Evolutionary conservation across 2,113 vertebrate species (phyloP).

Genomic region (Lagenorhynchus albirostris): DNA sequence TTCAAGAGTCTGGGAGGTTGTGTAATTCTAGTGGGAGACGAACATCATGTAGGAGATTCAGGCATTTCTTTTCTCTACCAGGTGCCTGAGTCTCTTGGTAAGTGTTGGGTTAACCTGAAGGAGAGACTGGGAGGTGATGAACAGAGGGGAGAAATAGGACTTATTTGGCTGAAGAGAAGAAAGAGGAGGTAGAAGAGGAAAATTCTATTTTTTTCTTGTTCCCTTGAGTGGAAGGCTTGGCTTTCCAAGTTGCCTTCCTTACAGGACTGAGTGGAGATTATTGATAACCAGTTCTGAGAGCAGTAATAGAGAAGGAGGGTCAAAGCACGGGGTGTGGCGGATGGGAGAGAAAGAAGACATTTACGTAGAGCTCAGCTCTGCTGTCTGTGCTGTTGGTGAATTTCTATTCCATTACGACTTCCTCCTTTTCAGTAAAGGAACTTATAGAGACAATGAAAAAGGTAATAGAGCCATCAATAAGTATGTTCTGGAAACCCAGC

Average conservation of each 20-base stretch:
- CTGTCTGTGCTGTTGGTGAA: neutral
- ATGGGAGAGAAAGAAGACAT: neutral
- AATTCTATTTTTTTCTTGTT: neutral
- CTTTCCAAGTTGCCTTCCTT: neutral
- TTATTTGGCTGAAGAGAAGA: neutral
- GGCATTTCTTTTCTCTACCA: neutral
- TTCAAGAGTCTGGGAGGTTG: neutral
- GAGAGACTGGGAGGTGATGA: neutral
- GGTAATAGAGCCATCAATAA: constrained; percentile 22
- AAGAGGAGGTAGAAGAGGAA: neutral
- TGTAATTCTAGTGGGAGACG: neutral
- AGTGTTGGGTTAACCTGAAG: neutral
- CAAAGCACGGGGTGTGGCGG: neutral
- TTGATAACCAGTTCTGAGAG: neutral
- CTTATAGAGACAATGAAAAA: constrained; percentile 5
- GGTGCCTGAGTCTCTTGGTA: neutral
- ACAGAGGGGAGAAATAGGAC: neutral
- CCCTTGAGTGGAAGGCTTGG: neutral
- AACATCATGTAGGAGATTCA: neutral
- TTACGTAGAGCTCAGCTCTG: neutral
- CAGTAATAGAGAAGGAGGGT: neutral
- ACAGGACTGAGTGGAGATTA: neutral
- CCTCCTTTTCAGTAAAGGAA: constrained; percentile 30
- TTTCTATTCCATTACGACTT: constrained; percentile 3
- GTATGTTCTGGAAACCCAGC: constrained; percentile 5